Conservation (phyloP, 2,113 vertebrate genomes). For the Sturnus vulgaris region DNA sequence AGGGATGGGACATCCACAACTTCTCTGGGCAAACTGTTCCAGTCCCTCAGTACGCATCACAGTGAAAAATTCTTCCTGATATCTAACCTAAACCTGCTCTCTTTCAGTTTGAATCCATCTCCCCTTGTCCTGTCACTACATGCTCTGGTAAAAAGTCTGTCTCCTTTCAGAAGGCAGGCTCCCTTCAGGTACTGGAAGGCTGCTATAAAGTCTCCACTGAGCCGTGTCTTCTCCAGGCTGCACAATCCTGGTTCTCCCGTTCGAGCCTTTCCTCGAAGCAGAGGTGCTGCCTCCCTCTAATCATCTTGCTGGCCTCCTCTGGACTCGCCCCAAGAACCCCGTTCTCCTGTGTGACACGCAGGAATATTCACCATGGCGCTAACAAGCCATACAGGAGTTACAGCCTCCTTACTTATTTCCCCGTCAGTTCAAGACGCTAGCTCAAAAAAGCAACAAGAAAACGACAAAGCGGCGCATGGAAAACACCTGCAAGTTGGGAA, state of each 20-base stretch:
- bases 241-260: not conserved
- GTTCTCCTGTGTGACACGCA: not conserved
- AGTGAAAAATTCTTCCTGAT: not conserved
- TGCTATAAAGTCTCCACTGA: not conserved
- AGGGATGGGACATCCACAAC: not conserved
- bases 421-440: not conserved
- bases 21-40: not conserved
- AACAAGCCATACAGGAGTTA: rapidly evolving
- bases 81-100: not conserved
- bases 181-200: not conserved
- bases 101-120: not conserved
- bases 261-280: not conserved
- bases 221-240: not conserved
- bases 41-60: not conserved
- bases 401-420: not conserved
- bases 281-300: not conserved
- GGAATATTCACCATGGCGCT: not conserved
- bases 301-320: not conserved
- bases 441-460: not conserved
- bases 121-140: not conserved
- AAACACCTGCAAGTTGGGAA: not conserved
- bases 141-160: not conserved
- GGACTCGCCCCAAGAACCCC: not conserved
- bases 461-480: not conserved
- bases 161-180: not conserved